Evolutionary conservation across 2,888 invertebrate genomes (phyloP).

Genomic region (Acronicta psi): DNA sequence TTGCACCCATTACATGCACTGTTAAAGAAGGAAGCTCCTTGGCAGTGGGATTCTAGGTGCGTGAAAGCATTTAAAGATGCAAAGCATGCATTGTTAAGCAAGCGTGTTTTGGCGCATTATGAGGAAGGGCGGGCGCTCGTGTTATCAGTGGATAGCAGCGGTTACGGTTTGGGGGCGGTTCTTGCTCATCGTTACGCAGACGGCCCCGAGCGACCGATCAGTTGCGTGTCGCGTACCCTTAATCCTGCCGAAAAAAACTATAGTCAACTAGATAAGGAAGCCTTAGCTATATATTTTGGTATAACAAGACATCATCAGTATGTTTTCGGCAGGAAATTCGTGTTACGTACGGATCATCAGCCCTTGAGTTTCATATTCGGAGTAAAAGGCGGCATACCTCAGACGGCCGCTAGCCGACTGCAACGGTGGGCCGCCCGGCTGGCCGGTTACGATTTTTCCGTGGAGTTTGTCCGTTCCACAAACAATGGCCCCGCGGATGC

Average conservation of each 20-base stretch:
- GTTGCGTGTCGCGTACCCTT: conserved; percentile 9
- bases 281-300: too few relatives aligned
- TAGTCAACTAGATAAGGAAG: too few relatives aligned
- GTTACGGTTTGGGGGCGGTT: conserved; percentile 52
- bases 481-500: conserved; percentile 13
- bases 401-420: too few relatives aligned
- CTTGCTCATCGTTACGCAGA: conserved; percentile 33
- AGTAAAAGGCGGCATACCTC: too few relatives aligned
- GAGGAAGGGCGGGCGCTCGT: conserved; percentile 21
- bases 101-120: conserved; percentile 9
- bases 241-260: too few relatives aligned
- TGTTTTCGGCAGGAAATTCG: too few relatives aligned
- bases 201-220: conserved; percentile 15
- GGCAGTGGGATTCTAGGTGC: conserved; percentile 6
- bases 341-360: too few relatives aligned
- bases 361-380: conserved; percentile 22
- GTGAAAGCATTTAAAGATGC: conserved; percentile 5
- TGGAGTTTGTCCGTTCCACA: too few relatives aligned
- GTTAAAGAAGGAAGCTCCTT: conserved; percentile 1
- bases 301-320: too few relatives aligned
- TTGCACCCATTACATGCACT: conserved; percentile 11
- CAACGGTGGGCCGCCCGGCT: conserved; percentile 19
- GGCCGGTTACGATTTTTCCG: conserved; percentile 18
- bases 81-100: conserved; percentile 2
- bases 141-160: conserved; percentile 49